Percentiles rank a stretch among this genome's conserved stretches.
Conservation (phyloP, 2,797 vertebrate genomes). For the Hyperoplus lanceolatus region DNA sequence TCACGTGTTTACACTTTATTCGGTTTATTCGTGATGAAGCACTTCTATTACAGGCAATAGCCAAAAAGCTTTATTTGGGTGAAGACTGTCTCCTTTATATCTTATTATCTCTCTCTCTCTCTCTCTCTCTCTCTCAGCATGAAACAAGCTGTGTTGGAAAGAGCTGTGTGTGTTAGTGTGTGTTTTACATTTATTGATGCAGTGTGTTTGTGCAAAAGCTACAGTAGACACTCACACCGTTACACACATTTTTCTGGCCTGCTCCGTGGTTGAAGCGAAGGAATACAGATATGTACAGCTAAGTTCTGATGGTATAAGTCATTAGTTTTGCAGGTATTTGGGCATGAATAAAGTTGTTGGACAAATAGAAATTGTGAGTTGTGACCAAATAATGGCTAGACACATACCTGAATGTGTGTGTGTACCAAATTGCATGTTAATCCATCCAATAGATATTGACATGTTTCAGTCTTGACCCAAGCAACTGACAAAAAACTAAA, state of each 20-base stretch:
- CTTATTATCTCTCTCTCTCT: not conserved
- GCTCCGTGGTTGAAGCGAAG: not conserved
- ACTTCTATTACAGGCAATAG: not conserved
- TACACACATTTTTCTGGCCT: not conserved
- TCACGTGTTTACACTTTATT: slow-evolving; percentile 12
- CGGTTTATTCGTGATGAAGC: not conserved
- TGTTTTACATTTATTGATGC: not conserved
- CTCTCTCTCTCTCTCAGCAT: not conserved
- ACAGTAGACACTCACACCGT: not conserved
- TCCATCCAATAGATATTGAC: slow-evolving; percentile 1
- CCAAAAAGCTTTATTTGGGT: not conserved
- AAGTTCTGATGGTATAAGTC: not conserved
- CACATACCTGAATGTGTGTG: not conserved
- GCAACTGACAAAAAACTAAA: not conserved
- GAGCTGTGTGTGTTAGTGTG: not conserved
- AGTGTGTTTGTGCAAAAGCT: not conserved
- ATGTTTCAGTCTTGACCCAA: not conserved
- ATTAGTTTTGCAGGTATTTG: not conserved
- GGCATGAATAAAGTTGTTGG: not conserved
- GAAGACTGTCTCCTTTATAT: not conserved
- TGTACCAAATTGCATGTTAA: not conserved
- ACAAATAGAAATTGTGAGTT: not conserved
- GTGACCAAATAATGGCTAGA: not conserved
- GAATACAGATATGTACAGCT: not conserved
- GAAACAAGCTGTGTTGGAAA: not conserved